Percentiles rank a stretch among this genome's conserved stretches.
Conservation (phyloP, 2,888 invertebrate species). For the Electrophaes corylata region DNA sequence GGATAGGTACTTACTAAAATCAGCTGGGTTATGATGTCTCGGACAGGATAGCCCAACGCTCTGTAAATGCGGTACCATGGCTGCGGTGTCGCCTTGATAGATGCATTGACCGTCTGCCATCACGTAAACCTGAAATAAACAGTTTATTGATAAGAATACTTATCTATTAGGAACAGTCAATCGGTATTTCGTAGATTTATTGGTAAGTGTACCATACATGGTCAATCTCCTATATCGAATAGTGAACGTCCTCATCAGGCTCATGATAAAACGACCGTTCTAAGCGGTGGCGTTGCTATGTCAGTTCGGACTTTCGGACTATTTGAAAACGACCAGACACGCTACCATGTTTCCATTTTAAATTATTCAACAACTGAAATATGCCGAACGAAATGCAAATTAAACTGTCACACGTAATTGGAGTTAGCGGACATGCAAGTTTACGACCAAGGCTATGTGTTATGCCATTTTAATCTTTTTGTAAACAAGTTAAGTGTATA, state of each 20-base stretch:
- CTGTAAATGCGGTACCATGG: conserved; percentile 85
- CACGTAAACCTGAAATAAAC: conserved; percentile 80
- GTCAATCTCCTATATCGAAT: no score
- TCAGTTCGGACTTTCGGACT: no score
- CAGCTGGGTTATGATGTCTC: conserved; percentile 87
- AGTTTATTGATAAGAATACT: background rate
- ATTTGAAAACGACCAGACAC: background rate
- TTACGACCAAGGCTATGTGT: conserved; percentile 8
- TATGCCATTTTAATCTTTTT: background rate
- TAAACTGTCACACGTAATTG: background rate
- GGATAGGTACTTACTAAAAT: conserved; percentile 84
- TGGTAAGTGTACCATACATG: no score
- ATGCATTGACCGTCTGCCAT: conserved; percentile 86
- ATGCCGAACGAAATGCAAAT: conserved; percentile 1
- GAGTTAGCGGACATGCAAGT: background rate
- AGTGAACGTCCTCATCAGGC: no score
- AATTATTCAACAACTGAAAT: background rate
- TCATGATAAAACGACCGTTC: no score
- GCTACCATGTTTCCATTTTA: background rate
- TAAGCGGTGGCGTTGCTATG: no score
- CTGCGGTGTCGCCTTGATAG: conserved; percentile 86
- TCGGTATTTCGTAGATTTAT: no score
- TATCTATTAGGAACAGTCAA: background rate
- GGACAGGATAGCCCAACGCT: conserved; percentile 85
- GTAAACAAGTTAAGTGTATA: background rate